These are phyloP conservation scores for Eospalax fontanierii DNA, from an alignment of 2,797 vertebrate species.

Conservation along the genomic window DNA sequence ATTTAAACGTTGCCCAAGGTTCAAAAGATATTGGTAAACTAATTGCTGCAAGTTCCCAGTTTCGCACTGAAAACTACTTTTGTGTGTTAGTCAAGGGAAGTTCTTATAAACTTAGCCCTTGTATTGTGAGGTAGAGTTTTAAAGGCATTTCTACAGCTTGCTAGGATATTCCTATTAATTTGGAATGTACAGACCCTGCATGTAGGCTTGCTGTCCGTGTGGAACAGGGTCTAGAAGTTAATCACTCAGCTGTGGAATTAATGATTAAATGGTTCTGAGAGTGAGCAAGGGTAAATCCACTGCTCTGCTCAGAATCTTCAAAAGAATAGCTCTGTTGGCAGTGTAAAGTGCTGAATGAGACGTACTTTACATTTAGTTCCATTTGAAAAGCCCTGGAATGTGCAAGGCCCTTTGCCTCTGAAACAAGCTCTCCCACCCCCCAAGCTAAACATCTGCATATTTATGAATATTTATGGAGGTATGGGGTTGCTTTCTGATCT, in stretches of 20 bases:
- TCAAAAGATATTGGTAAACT: slow-evolving; percentile 35
- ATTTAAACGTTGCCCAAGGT: slow-evolving; percentile 48
- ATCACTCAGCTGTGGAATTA: not conserved
- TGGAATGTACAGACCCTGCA: not conserved
- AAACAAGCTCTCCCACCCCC: not conserved
- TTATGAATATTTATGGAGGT: not conserved
- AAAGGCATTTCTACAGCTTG: not conserved
- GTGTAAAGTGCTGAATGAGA: slow-evolving; percentile 8
- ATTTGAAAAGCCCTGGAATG: slow-evolving; percentile 36
- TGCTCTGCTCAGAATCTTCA: not conserved
- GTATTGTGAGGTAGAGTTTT: slow-evolving; percentile 27
- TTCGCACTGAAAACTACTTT: slow-evolving; percentile 25
- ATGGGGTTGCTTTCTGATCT: not conserved
- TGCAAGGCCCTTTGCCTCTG: not conserved
- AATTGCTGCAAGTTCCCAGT: not conserved
- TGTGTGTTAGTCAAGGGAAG: not conserved
- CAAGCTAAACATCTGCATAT: not conserved
- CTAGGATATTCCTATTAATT: not conserved
- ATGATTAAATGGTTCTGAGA: slow-evolving; percentile 55
- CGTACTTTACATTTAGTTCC: slow-evolving; percentile 1
- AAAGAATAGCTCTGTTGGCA: not conserved
- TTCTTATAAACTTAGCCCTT: slow-evolving; percentile 16
- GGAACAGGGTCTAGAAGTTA: slow-evolving; percentile 27
- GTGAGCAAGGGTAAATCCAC: not conserved
- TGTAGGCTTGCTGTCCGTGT: not conserved